Base-by-base conservation (phyloP, 2,888 invertebrate genomes). In the Uropetala carovei region DNA sequence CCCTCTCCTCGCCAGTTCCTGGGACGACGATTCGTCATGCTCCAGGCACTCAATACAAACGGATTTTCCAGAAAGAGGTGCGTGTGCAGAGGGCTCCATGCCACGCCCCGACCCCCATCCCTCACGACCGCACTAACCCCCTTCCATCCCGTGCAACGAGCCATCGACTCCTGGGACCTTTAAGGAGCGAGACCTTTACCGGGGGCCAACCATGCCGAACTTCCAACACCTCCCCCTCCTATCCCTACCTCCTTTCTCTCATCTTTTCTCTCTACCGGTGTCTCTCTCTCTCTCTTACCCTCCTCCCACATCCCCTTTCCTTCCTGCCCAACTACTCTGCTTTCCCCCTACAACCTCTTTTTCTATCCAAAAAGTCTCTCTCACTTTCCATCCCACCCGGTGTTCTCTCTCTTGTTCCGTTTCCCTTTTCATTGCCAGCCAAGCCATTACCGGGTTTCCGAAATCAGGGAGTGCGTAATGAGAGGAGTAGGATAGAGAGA, bases 1-100 rank as follows among this genome's bases (percentile, higher is more conserved):
- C 93, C 93, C 92, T 93, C 93, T 92, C 92, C 93, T 93, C 92
- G 93, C 93, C 93, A 93, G 92, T 93, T 86, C 92, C 75, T 75
- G 68, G 57, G 91, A 68, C 56, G 92, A 64, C 91, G 92, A 60
- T 83, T 92, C 92, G 89, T 93, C 92, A 91, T 92, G 92, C 86
- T 92, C 85, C 92, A 84, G 86, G 68, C 93, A 86, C 57, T 86
- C 86, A 60, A 86, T 86, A 86, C 86, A 59, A 60, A 60, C 86
- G 86, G 86, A 58, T 58, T 85, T 57, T 58, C 85, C 13, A 0
- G 60, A 18, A 86, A 85, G 59, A 27, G 59, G 58, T 59, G 85
- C 11, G 86, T 7, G 86, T 59, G 30, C 16, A 14, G 57, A 56
- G 84, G 4, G 43, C 58, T 27, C 27, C 22, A 58, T 9, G 43